A percentile compares a stretch with the other conserved stretches of the same genome.
Conservation (phyloP, 2,888 invertebrate genomes). For the Lepidocyrtoides sp. region DNA sequence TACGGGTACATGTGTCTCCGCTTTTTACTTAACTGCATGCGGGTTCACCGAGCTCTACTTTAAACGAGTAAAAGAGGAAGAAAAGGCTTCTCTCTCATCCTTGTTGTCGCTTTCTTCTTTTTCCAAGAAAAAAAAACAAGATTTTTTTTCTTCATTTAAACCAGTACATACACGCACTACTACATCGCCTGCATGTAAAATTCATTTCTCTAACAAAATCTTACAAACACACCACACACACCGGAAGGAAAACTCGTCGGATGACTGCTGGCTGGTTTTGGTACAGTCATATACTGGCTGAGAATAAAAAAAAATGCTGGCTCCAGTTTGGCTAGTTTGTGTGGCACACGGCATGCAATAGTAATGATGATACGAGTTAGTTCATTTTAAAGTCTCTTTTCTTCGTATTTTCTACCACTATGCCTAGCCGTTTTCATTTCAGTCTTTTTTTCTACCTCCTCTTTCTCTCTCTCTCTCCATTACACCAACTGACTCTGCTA, state of each 20-base stretch:
- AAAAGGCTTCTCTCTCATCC: not conserved
- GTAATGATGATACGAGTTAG: constrained; percentile 8
- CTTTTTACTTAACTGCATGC: not conserved
- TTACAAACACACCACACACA: not conserved
- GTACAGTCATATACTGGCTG: not conserved
- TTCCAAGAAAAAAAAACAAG: not conserved
- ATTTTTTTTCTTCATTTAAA: not conserved
- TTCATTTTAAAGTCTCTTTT: constrained; percentile 14
- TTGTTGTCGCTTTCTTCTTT: not conserved
- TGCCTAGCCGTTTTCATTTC: constrained; percentile 1
- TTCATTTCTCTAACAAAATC: constrained; percentile 34
- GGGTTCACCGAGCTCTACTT: not conserved
- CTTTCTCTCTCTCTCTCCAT: not conserved
- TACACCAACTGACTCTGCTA: too few relatives aligned
- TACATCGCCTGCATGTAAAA: constrained; percentile 37
- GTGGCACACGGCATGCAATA: not conserved
- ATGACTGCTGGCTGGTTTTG: not conserved
- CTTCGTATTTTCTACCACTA: not conserved
- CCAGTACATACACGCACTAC: not conserved
- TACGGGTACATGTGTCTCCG: not conserved
- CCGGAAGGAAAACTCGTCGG: not conserved
- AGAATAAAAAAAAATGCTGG: not conserved
- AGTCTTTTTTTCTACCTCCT: not conserved
- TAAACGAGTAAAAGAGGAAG: not conserved
- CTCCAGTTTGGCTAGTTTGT: not conserved